phyloP scores from a whole-genome alignment of 2,888 invertebrate genomes.

The Lypha dubia region DNA sequence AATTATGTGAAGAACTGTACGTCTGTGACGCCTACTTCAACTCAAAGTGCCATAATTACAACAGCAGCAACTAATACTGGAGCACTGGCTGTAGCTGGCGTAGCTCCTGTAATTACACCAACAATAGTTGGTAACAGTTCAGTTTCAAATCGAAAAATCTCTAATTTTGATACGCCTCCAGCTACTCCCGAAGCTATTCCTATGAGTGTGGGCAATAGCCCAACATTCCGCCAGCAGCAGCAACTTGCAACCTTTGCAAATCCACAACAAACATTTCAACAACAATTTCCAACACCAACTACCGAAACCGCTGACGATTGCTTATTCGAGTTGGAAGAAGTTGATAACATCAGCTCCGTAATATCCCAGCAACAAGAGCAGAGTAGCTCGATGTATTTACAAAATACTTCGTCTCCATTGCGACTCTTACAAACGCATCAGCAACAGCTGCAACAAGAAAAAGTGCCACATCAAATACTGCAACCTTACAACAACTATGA shows the following conservation, averaged over 20 bases:
- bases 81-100: background rate
- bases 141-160: constrained; percentile 77
- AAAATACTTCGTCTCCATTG: constrained; percentile 68
- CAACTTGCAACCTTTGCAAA: constrained; percentile 63
- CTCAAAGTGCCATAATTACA: constrained; percentile 63
- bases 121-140: constrained; percentile 46
- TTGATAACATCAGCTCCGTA: constrained; percentile 73
- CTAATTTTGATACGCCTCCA: constrained; percentile 83
- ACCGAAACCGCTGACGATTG: constrained; percentile 86
- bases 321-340: constrained; percentile 90
- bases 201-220: constrained; percentile 83
- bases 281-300: constrained; percentile 74
- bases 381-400: constrained; percentile 56
- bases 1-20: constrained; percentile 44
- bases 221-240: constrained; percentile 81
- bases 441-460: constrained; percentile 68
- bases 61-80: constrained; percentile 1
- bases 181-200: constrained; percentile 83
- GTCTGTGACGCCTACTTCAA: constrained; percentile 51
- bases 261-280: constrained; percentile 69
- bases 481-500: constrained; percentile 63
- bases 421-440: constrained; percentile 56
- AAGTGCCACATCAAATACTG: constrained; percentile 59
- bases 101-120: constrained; percentile 25
- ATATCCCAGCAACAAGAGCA: constrained; percentile 10